Conservation (phyloP, 2,113 vertebrate species). For the Apeltes quadracus region DNA sequence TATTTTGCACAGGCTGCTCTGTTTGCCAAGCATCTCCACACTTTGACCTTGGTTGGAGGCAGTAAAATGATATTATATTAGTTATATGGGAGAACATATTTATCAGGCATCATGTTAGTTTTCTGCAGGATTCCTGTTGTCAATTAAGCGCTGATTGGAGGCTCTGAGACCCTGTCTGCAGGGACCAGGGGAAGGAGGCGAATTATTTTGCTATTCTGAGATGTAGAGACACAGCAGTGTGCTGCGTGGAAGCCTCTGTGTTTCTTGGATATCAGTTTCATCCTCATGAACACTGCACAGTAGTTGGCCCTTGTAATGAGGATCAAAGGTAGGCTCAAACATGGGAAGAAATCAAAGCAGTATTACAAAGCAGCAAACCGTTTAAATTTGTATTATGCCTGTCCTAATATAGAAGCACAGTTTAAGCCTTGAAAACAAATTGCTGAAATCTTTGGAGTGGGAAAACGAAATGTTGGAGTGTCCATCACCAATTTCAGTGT, state of each 20-base stretch:
- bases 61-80: conserved; percentile 28
- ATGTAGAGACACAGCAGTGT: conserved; percentile 66
- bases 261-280: conserved; percentile 79
- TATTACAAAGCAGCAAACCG: conserved; percentile 36
- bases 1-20: conserved; percentile 41
- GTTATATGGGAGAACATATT: conserved; percentile 48
- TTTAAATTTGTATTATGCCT: conserved; percentile 44
- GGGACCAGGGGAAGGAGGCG: conserved; percentile 79
- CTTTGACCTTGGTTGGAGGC: conserved; percentile 64
- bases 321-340: conserved; percentile 67
- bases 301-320: conserved; percentile 63
- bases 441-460: conserved; percentile 44
- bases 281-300: conserved; percentile 74
- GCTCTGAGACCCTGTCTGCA: conserved; percentile 69
- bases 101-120: conserved; percentile 63
- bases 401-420: conserved; percentile 29
- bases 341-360: too few species aligned
- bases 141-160: conserved; percentile 75
- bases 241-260: conserved; percentile 56
- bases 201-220: conserved; percentile 79
- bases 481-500: conserved; percentile 53
- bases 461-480: conserved; percentile 41
- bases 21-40: conserved; percentile 41
- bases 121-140: conserved; percentile 64
- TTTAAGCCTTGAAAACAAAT: conserved; percentile 56